These are phyloP conservation scores for Peromyscus leucopus DNA, from an alignment of 2,113 vertebrate species.

Conservation along the genomic window DNA sequence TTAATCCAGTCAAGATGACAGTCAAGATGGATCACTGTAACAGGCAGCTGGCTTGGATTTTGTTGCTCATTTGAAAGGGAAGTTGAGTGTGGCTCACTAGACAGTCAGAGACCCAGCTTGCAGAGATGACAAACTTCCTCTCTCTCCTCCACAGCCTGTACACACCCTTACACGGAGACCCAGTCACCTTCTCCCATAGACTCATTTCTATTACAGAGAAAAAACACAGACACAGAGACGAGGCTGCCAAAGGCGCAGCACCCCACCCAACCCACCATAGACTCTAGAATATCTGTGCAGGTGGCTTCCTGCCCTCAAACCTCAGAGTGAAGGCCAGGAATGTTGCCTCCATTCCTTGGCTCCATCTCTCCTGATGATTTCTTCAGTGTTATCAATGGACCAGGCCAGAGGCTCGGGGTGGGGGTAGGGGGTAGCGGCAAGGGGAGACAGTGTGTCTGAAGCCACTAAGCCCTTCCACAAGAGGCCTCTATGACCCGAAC, in stretches of 20 bases:
- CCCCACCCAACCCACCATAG: fast-evolving
- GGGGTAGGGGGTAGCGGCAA: too few species aligned
- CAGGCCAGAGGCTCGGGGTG: fast-evolving
- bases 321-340: not conserved
- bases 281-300: fast-evolving
- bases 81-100: too few species aligned
- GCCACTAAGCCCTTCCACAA: fast-evolving
- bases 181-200: fast-evolving
- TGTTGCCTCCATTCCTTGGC: fast-evolving
- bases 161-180: not conserved
- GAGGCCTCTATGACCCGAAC: not conserved
- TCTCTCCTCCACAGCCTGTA: fast-evolving
- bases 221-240: too few species aligned
- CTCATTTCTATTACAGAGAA: not conserved
- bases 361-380: fast-evolving
- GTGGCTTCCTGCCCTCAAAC: not conserved
- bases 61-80: not conserved
- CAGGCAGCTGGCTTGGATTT: not conserved
- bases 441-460: fast-evolving
- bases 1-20: not conserved
- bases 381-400: not conserved
- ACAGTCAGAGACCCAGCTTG: not conserved
- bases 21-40: not conserved
- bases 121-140: too few species aligned
- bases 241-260: not conserved